Evolutionary conservation across 2,797 vertebrate genomes (phyloP), one percentile per base, ranked within the genome.

Genomic region (Alcedo atthis): DNA sequence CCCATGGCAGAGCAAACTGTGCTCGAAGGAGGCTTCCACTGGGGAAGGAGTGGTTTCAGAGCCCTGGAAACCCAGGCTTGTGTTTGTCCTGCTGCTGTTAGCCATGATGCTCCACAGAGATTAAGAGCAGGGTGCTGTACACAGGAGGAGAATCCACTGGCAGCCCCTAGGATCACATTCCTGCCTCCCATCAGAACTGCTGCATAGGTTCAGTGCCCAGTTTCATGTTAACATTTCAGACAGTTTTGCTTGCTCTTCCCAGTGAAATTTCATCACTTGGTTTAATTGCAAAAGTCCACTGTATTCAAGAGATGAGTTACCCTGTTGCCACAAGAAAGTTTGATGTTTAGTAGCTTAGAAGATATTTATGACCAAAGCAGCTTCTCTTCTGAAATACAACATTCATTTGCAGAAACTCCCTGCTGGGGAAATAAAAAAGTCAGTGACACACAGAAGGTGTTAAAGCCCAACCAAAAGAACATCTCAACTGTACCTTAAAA

Each of bases 31-130:
- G 5, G 35, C 35, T 75, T 87, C 28, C 33, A 5, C 4, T 4
- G 17, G 13, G 49, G 42, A 48, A n/a, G 22, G 42, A 74, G 62
- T 2, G 1, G 51, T 19, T 82, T 57, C 76, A 81, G 19, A 85
- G 25, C 21, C 13, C 16, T 0, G 0, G 30, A 5, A n/a, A 43
- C 51, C 9, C 0, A 0, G 74, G 8, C 22, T 40, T n/a, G 5
- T 24, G 21, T 80, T 42, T 55, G 40, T 28, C 21, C 51, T 48
- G 28, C 43, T 80, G 30, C 53, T 86, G 3, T 63, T 40, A 57
- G 42, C 8, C 30, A 40, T 68, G 54, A 10, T 55, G 57, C 12
- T 49, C 24, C 42, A 73, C 54, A 58, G n/a, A 54, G 35, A 10
- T 63, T 82, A 35, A 59, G 70, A 61, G 33, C 32, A 64, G 51